These are phyloP conservation scores for Atractosteus spatula DNA, from an alignment of 2,113 vertebrate genomes.

Conservation along the genomic window DNA sequence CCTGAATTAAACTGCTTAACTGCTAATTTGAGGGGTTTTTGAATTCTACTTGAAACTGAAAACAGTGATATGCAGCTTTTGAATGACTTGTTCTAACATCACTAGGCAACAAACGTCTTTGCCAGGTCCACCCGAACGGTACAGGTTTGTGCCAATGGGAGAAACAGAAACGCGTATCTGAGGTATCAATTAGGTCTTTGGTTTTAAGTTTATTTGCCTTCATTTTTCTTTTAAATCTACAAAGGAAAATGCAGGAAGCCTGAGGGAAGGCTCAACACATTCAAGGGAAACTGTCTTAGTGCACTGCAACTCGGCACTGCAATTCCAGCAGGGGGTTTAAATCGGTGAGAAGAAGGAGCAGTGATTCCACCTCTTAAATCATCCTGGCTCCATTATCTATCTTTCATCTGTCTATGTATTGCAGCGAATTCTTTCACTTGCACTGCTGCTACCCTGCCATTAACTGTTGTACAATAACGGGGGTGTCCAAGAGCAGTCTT, in stretches of 20 bases:
- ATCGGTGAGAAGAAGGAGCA: conserved; percentile 1
- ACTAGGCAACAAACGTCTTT: too few relatives aligned
- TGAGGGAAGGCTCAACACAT: conserved; percentile 4
- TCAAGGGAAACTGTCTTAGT: not conserved
- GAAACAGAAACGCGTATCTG: not conserved
- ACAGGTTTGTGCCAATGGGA: not conserved
- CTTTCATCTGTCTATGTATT: not conserved
- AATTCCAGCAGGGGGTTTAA: not conserved
- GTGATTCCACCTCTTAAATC: not conserved
- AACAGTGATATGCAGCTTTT: too few relatives aligned
- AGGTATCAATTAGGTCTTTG: not conserved
- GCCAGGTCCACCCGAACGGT: too few relatives aligned
- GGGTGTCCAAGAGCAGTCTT: too few relatives aligned
- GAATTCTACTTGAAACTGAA: too few relatives aligned
- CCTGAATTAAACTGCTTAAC: too few relatives aligned
- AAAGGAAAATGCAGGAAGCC: conserved; percentile 2
- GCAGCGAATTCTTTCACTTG: not conserved
- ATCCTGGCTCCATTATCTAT: not conserved
- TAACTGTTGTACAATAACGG: too few relatives aligned
- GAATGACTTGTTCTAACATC: too few relatives aligned
- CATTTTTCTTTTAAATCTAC: conserved; percentile 14
- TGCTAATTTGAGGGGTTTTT: too few relatives aligned
- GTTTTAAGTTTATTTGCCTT: not conserved
- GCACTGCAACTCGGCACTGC: not conserved
- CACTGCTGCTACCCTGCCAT: too few relatives aligned